Percentiles rank a stretch among this genome's conserved stretches.
These are phyloP conservation scores for Volucella zonaria DNA, from an alignment of 2,888 invertebrate genomes.

Conservation along the genomic window DNA sequence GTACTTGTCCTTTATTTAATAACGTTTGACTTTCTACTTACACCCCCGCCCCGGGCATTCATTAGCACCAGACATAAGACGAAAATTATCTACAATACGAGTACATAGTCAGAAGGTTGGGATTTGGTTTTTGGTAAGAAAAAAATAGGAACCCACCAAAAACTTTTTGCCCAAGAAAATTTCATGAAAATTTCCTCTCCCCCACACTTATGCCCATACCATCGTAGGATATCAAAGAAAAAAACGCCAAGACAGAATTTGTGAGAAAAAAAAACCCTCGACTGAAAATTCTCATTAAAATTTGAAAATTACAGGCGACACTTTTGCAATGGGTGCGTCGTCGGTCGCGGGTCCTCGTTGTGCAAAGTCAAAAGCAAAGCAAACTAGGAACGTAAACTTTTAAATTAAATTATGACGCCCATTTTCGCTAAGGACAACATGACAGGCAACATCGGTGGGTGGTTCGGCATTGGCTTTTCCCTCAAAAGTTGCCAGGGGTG, in stretches of 20 bases:
- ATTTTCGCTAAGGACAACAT: conserved; percentile 37
- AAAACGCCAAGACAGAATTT: conserved; percentile 1
- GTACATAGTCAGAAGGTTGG: background rate
- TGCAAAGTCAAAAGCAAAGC: conserved; percentile 62
- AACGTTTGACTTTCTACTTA: conserved; percentile 20
- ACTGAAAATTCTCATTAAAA: conserved; percentile 70
- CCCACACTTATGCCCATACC: conserved; percentile 12
- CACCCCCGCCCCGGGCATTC: conserved; percentile 11
- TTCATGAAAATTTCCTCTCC: conserved; percentile 22
- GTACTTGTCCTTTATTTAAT: background rate
- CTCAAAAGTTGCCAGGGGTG: conserved; percentile 5
- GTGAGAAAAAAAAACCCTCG: conserved; percentile 3
- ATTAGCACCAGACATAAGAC: conserved; percentile 50
- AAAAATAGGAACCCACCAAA: background rate
- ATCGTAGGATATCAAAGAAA: conserved; percentile 38
- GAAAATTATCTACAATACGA: conserved; percentile 32
- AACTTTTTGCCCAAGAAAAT: conserved; percentile 46
- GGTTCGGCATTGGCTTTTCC: conserved; percentile 8
- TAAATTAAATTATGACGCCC: conserved; percentile 74
- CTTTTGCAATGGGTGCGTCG: conserved; percentile 65
- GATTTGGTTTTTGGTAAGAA: background rate
- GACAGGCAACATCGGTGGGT: conserved; percentile 2
- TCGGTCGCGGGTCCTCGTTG: background rate
- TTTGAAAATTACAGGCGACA: conserved; percentile 73
- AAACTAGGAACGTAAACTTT: conserved; percentile 69